These are phyloP conservation scores for Paedocypris micromegethes DNA, from an alignment of 2,797 vertebrate species.

Conservation along the genomic window DNA sequence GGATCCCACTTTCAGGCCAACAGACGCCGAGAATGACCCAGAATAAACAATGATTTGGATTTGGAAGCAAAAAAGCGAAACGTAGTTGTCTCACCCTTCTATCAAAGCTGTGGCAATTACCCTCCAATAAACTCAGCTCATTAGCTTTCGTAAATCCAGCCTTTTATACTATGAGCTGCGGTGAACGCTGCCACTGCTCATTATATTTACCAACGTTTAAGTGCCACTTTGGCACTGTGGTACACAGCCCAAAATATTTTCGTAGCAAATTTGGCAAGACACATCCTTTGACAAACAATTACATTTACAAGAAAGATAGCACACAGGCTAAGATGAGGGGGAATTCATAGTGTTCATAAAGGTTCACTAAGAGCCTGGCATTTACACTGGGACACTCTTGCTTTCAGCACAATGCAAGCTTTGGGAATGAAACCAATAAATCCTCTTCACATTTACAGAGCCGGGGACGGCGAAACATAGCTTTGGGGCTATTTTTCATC, in stretches of 20 bases:
- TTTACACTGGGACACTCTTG: slow-evolving; percentile 48
- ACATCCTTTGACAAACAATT: slow-evolving; percentile 38
- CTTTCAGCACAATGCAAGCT: slow-evolving; percentile 44
- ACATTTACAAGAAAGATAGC: slow-evolving; percentile 41
- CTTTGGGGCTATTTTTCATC: slow-evolving; percentile 44
- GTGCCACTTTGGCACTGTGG: slow-evolving; percentile 43
- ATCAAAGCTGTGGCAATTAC: slow-evolving; percentile 52
- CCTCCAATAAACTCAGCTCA: slow-evolving; percentile 48
- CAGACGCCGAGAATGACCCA: background rate
- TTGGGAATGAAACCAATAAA: slow-evolving; percentile 51
- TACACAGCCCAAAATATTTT: slow-evolving; percentile 43
- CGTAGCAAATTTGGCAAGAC: slow-evolving; percentile 44
- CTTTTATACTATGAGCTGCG: slow-evolving; percentile 49
- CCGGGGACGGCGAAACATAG: slow-evolving; percentile 49
- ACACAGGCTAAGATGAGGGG: slow-evolving; percentile 41
- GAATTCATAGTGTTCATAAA: slow-evolving; percentile 51
- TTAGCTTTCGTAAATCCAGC: slow-evolving; percentile 53
- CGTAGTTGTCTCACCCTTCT: slow-evolving; percentile 48
- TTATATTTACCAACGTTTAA: slow-evolving; percentile 57
- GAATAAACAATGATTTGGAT: background rate
- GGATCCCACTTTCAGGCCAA: no score
- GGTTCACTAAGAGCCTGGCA: slow-evolving; percentile 59
- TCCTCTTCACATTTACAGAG: slow-evolving; percentile 44
- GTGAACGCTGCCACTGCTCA: slow-evolving; percentile 58
- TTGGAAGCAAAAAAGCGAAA: slow-evolving; percentile 9